Percentiles rank a stretch among this genome's conserved stretches.
Evolutionary conservation across 2,113 vertebrate species (phyloP).

Genomic region (Strigops habroptila): DNA sequence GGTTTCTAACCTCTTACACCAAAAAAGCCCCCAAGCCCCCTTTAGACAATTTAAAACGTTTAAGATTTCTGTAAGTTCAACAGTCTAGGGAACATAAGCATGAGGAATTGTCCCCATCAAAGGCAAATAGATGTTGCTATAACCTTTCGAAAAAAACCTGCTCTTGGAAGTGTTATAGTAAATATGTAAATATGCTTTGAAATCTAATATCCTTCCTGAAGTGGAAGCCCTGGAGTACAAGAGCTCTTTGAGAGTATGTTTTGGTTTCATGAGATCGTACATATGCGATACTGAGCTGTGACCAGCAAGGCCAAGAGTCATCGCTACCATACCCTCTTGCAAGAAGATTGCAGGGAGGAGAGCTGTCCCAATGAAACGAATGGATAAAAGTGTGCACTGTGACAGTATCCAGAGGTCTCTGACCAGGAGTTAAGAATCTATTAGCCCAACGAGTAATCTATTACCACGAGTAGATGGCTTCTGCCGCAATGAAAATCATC

Average conservation of each 20-base stretch:
- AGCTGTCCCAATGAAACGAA: neutral
- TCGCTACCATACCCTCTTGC: neutral
- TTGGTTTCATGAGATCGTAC: constrained; percentile 17
- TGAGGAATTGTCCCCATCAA: constrained; percentile 45
- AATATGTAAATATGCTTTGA: constrained; percentile 65
- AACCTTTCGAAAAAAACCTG: neutral
- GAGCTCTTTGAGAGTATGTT: constrained; percentile 56
- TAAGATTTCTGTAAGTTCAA: neutral
- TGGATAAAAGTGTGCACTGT: neutral
- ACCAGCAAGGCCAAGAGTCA: neutral
- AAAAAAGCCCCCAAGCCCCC: neutral
- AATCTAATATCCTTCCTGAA: constrained; percentile 60
- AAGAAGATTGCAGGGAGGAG: neutral
- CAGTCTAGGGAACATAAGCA: neutral
- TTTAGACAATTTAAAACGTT: neutral
- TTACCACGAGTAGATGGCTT: neutral
- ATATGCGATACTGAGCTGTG: neutral
- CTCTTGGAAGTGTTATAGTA: constrained; percentile 43
- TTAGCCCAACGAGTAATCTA: neutral
- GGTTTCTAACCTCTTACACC: neutral
- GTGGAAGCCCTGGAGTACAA: constrained; percentile 41
- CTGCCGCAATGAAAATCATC: neutral
- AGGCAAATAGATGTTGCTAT: constrained; percentile 52
- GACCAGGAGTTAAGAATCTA: neutral
- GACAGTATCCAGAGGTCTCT: neutral